phyloP scores from a whole-genome alignment of 2,888 invertebrate genomes.

The Luperina testacea region DNA sequence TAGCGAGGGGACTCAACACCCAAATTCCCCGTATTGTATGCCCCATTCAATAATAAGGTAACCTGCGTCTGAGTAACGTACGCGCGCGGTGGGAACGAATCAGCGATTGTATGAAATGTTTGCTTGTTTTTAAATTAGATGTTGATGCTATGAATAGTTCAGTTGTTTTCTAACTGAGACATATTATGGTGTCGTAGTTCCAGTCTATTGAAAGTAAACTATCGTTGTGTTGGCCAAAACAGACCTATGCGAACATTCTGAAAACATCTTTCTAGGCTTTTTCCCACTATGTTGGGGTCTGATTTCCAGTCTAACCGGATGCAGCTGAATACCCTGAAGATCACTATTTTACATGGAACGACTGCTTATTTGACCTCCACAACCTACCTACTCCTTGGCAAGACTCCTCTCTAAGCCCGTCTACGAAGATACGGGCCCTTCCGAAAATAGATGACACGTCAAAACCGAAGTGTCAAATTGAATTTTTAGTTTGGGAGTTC shows the following conservation, averaged over 20 bases:
- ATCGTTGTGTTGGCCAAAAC: slow-evolving; percentile 22
- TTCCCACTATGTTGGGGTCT: not conserved
- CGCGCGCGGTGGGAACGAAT: slow-evolving; percentile 67
- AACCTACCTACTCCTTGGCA: no score
- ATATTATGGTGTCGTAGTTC: slow-evolving; percentile 49
- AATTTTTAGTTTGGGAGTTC: not conserved
- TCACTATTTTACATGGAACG: not conserved
- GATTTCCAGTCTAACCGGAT: not conserved
- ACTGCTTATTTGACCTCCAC: not conserved
- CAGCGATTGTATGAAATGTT: slow-evolving; percentile 65
- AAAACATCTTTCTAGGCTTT: not conserved
- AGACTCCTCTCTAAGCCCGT: no score
- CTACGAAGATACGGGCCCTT: no score
- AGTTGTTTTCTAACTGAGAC: slow-evolving; percentile 59
- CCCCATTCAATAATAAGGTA: slow-evolving; percentile 74
- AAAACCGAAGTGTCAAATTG: not conserved
- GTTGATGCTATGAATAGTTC: slow-evolving; percentile 68
- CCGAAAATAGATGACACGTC: no score
- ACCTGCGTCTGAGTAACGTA: slow-evolving; percentile 72
- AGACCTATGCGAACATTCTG: slow-evolving; percentile 30
- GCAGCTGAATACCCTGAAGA: not conserved
- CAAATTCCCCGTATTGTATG: slow-evolving; percentile 79
- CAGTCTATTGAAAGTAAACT: slow-evolving; percentile 53
- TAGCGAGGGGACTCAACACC: slow-evolving; percentile 81
- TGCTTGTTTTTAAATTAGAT: slow-evolving; percentile 71